Conservation (phyloP, 2,113 vertebrate species). For the Anguilla rostrata region DNA sequence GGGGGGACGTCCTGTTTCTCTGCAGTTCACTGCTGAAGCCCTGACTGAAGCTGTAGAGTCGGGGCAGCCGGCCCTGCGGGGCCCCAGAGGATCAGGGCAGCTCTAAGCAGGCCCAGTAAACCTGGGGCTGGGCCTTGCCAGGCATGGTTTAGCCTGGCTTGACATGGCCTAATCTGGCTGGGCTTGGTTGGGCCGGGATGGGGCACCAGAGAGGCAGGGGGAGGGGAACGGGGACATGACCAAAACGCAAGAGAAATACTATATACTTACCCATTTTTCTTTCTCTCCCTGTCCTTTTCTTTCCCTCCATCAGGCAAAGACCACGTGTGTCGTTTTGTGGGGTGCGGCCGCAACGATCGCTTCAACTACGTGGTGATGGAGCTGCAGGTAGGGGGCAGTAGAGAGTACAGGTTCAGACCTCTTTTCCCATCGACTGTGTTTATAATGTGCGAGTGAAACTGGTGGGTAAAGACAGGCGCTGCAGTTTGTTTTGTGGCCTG, state of each 20-base stretch:
- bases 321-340: slow-evolving; percentile 95
- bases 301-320: slow-evolving; percentile 80
- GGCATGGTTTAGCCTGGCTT: too few species aligned
- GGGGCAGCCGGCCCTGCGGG: slow-evolving; percentile 28
- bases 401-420: neutral
- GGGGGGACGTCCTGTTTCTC: neutral
- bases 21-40: slow-evolving; percentile 5
- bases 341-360: slow-evolving; percentile 94
- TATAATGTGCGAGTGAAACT: too few species aligned
- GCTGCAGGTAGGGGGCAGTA: slow-evolving; percentile 79
- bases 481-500: neutral
- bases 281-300: neutral
- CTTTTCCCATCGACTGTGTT: too few species aligned
- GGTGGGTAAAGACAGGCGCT: neutral
- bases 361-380: slow-evolving; percentile 99
- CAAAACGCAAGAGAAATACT: neutral
- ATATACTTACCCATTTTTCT: neutral
- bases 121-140: neutral
- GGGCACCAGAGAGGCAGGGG: too few species aligned
- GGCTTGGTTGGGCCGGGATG: too few species aligned
- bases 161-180: neutral
- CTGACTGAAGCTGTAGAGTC: slow-evolving; percentile 36
- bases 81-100: slow-evolving; percentile 30
- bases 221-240: neutral
- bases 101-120: neutral